Percentiles rank a stretch among this genome's conserved stretches.
Conservation (phyloP, 1,140 invertebrate species). For the Drosophila quadrilineata region DNA sequence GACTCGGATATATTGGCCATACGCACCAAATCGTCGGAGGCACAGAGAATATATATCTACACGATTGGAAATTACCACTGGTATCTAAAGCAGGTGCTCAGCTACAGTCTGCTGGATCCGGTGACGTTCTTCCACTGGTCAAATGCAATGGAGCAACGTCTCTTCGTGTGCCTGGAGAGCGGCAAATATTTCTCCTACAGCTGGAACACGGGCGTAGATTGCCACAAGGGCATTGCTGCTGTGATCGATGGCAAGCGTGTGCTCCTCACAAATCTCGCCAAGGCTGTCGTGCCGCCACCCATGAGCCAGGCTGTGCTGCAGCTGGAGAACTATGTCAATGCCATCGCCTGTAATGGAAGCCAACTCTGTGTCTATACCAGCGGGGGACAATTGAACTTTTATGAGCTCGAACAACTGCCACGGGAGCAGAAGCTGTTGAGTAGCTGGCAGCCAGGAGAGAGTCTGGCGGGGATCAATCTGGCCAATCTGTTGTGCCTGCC, state of each 20-base stretch:
- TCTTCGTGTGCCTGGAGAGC: slow-evolving; percentile 84
- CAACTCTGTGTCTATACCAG: slow-evolving; percentile 47
- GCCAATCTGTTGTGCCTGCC: too few relatives aligned
- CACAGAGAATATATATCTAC: slow-evolving; percentile 87
- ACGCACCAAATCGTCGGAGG: slow-evolving; percentile 81
- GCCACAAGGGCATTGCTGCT: slow-evolving; percentile 82
- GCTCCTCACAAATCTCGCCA: slow-evolving; percentile 88
- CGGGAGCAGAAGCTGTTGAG: too few relatives aligned
- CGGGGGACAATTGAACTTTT: slow-evolving; percentile 33
- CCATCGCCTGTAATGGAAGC: slow-evolving; percentile 59
- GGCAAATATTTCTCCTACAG: slow-evolving; percentile 83
- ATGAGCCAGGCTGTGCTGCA: slow-evolving; percentile 87
- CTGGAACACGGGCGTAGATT: slow-evolving; percentile 76
- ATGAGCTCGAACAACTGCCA: slow-evolving; percentile 15
- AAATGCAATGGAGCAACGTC: slow-evolving; percentile 83
- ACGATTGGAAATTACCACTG: slow-evolving; percentile 94
- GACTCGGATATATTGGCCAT: slow-evolving; percentile 90
- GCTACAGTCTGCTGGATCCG: slow-evolving; percentile 55
- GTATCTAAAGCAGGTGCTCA: slow-evolving; percentile 90
- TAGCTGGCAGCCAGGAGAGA: too few relatives aligned
- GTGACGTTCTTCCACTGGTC: slow-evolving; percentile 86
- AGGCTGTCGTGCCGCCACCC: slow-evolving; percentile 90
- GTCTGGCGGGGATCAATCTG: too few relatives aligned
- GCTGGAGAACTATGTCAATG: slow-evolving; percentile 83
- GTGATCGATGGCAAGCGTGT: slow-evolving; percentile 91